Evolutionary conservation across 1,140 invertebrate genomes (phyloP).

Genomic region (Arctopsyche grandis): DNA sequence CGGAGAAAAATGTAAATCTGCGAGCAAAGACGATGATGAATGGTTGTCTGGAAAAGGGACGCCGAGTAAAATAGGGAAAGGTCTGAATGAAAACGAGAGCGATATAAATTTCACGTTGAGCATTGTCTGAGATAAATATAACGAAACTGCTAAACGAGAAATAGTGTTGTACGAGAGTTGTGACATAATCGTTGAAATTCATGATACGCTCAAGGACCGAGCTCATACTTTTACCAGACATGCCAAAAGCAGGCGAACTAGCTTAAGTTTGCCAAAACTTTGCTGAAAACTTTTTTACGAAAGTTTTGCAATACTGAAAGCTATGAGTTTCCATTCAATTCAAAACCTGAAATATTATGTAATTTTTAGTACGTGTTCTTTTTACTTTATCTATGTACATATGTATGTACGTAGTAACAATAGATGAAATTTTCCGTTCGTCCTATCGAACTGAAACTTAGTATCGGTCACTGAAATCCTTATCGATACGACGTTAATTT

Average conservation of each 20-base stretch:
- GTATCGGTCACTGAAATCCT: too few species aligned
- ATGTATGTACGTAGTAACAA: too few species aligned
- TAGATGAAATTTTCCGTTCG: too few species aligned
- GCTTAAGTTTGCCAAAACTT: neutral
- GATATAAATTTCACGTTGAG: too few species aligned
- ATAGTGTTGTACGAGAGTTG: neutral
- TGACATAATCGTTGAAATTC: neutral
- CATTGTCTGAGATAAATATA: too few species aligned
- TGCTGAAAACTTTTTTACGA: conserved; percentile 18
- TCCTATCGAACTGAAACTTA: too few species aligned
- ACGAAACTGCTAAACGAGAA: neutral
- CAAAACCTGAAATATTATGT: neutral
- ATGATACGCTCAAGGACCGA: neutral
- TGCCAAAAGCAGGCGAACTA: conserved; percentile 25
- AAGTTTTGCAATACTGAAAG: conserved; percentile 8
- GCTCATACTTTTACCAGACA: neutral
- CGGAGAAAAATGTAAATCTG: conserved; percentile 30
- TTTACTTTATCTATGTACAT: too few species aligned
- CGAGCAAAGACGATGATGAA: conserved; percentile 13
- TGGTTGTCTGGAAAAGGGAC: neutral
- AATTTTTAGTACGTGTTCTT: neutral
- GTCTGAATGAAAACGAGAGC: neutral
- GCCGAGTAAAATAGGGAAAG: neutral
- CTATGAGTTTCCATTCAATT: conserved; percentile 25
- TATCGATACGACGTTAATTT: too few species aligned